Evolutionary conservation across 1,140 invertebrate species (phyloP).

Genomic region (Drosophila novamexicana): DNA sequence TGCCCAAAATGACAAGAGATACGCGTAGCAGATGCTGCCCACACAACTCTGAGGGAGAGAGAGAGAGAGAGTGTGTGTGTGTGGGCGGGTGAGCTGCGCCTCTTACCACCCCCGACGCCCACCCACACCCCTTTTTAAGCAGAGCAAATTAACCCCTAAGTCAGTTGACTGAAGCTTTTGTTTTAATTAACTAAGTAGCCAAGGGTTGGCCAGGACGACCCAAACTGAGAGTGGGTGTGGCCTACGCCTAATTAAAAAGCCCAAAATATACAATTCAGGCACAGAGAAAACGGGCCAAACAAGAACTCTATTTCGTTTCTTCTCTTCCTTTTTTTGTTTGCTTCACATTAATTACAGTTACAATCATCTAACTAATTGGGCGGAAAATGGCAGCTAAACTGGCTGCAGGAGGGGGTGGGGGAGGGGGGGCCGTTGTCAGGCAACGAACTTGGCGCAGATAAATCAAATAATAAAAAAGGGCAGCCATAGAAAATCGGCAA

Average conservation of each 20-base stretch:
- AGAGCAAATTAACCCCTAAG: constrained; percentile 72
- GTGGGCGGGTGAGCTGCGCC: background rate
- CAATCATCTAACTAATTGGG: constrained; percentile 83
- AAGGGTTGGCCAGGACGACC: constrained; percentile 22
- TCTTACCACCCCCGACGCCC: background rate
- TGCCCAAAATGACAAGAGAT: constrained; percentile 53
- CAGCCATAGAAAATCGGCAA: constrained; percentile 13
- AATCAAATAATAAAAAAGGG: constrained; percentile 12
- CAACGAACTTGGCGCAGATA: constrained; percentile 38
- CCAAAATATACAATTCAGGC: constrained; percentile 30
- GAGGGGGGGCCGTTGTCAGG: constrained; percentile 25
- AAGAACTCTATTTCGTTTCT: background rate
- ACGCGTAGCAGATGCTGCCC: constrained; percentile 10
- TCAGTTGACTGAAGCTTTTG: constrained; percentile 66
- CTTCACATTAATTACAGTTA: constrained; percentile 81
- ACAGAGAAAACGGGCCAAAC: constrained; percentile 1
- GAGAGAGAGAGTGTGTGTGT: background rate
- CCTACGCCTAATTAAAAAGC: constrained; percentile 59
- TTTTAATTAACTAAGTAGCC: constrained; percentile 81
- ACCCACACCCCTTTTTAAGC: background rate
- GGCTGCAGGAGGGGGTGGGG: background rate
- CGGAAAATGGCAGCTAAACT: constrained; percentile 21
- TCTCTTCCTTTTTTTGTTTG: too few relatives aligned
- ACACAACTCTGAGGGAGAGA: background rate
- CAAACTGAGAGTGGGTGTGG: constrained; percentile 44